A percentile compares a stretch with the other conserved stretches of the same genome.
Evolutionary conservation across 2,797 vertebrate genomes (phyloP).

Genomic region (Borostomias antarcticus): DNA sequence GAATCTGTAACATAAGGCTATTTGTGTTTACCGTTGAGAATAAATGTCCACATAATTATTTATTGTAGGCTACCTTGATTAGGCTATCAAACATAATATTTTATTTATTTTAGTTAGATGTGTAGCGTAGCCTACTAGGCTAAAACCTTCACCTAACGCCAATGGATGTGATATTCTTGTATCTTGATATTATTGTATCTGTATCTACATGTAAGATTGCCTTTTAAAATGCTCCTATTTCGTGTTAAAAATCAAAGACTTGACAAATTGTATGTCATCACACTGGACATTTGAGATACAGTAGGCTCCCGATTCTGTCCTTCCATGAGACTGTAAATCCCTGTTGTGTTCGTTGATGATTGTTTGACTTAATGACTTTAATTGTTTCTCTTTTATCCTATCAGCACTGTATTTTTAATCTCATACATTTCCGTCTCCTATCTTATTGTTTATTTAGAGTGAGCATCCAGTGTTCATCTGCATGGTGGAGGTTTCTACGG

Average conservation of each 20-base stretch:
- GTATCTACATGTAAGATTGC: background rate
- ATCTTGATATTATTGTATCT: no score
- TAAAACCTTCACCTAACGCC: background rate
- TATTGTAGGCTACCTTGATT: no score
- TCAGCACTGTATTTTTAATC: constrained; percentile 30
- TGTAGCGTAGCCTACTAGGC: no score
- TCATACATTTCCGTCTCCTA: constrained; percentile 20
- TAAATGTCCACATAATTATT: background rate
- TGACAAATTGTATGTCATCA: no score
- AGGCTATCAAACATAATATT: background rate
- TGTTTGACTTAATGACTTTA: no score
- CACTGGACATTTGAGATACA: no score
- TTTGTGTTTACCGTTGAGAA: background rate
- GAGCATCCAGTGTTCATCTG: constrained; percentile 43
- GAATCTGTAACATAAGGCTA: background rate
- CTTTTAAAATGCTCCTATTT: background rate
- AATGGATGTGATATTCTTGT: background rate
- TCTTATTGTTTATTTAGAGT: constrained; percentile 47
- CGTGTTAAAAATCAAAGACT: constrained; percentile 12
- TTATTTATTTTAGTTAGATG: background rate
- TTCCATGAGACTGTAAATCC: no score
- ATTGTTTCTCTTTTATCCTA: constrained; percentile 27
- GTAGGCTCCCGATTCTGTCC: no score
- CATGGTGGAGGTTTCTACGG: constrained; percentile 40
- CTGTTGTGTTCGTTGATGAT: no score